Base-by-base conservation (phyloP, 2,113 vertebrate species). In the Corythaixoides concolor region DNA sequence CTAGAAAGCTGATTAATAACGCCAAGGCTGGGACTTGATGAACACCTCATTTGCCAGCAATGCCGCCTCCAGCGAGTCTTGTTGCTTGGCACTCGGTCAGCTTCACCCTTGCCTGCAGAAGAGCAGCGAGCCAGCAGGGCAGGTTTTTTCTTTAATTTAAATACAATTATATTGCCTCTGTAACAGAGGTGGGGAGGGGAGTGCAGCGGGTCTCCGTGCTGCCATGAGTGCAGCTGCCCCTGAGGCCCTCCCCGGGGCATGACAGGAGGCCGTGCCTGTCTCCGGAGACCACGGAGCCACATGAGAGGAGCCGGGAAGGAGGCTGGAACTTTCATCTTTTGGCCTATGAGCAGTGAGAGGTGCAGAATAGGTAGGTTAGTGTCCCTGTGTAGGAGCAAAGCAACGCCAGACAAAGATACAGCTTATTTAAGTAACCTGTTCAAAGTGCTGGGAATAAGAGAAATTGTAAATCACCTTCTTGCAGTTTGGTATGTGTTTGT, bases 291-390 rank as follows among this genome's bases (percentile, higher is more conserved):
- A 1, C 6, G 0, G n/a, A 74, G 26, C 30, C 3, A 1, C 11
- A 6, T 0, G 4, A 24, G 9, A 39, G 10, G 17, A 60, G 59
- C 26, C 1, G 3, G 56, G 41, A 22, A n/a, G 1, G 1, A n/a
- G 12, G 21, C 15, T 37, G 43, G 35, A 75, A 32, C 24, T 32
- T 81, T 41, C 35, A 7, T 45, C 45, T 28, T 53, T 41, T 52
- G 30, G 23, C 19, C 15, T 27, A 2, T 9, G 20, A 39, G 50
- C 37, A 45, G 33, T 2, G 7, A 77, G 58, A 78, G 39, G 13
- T 32, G 60, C 26, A 67, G 56, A 7, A 4, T 11, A 33, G 50
- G 56, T 56, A 56, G 37, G n/a, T 55, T 72, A 37, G 23, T 45
- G n/a, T 43, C 33, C 28, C 58, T 52, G 49, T 20, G 35, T 43